phyloP scores from a whole-genome alignment of 2,797 vertebrate genomes.

The Miichthys miiuy region DNA sequence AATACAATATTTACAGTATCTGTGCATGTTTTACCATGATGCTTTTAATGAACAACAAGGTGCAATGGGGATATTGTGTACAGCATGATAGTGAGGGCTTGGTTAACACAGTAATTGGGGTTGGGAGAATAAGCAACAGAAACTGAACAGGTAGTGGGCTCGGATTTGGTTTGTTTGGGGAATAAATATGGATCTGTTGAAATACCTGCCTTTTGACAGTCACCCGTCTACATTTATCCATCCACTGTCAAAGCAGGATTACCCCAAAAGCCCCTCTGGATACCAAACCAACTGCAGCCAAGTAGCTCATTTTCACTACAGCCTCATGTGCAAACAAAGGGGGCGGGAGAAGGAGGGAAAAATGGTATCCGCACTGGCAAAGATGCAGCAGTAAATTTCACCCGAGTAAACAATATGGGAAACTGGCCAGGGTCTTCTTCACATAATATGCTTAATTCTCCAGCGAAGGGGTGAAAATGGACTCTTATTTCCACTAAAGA shows the following conservation, averaged over 20 bases:
- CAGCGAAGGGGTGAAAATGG: conserved; percentile 58
- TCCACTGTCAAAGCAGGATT: conserved; percentile 74
- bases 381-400: conserved; percentile 72
- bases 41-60: conserved; percentile 26
- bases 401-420: conserved; percentile 74
- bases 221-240: conserved; percentile 73
- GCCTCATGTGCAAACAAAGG: conserved; percentile 72
- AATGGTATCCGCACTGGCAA: conserved; percentile 55
- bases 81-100: conserved; percentile 18
- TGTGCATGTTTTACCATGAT: conserved; percentile 20
- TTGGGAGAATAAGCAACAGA: conserved; percentile 22
- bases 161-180: conserved; percentile 51
- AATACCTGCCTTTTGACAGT: conserved; percentile 74
- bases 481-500: conserved; percentile 68
- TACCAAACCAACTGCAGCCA: conserved; percentile 77
- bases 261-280: conserved; percentile 68
- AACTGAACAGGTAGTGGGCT: conserved; percentile 44
- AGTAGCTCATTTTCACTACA: conserved; percentile 73
- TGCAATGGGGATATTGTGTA: conserved; percentile 17
- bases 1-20: conserved; percentile 5
- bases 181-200: conserved; percentile 75
- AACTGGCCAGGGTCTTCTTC: conserved; percentile 67
- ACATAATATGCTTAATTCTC: conserved; percentile 75
- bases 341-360: conserved; percentile 34
- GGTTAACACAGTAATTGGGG: conserved; percentile 67